These are phyloP conservation scores for Diarsia rubi DNA, from an alignment of 2,888 invertebrate genomes.

Conservation along the genomic window DNA sequence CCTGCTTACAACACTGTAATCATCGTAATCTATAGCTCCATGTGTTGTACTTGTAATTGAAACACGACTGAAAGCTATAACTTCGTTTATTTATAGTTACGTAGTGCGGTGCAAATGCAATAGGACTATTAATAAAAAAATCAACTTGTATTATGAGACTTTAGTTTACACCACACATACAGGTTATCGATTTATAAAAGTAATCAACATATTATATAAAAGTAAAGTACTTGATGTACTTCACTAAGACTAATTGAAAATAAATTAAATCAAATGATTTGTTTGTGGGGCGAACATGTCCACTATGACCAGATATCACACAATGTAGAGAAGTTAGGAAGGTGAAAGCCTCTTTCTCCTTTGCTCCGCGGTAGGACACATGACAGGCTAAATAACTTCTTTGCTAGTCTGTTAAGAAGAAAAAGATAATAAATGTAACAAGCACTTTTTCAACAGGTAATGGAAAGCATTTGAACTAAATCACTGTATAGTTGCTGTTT, in stretches of 20 bases:
- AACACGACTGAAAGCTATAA: neutral
- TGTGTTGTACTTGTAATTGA: slow-evolving; percentile 27
- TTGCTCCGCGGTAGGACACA: too few species aligned
- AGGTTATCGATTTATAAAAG: neutral
- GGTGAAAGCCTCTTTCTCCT: too few species aligned
- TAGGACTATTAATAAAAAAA: neutral
- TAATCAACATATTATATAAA: neutral
- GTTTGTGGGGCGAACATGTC: too few species aligned
- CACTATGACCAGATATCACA: too few species aligned
- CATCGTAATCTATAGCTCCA: slow-evolving; percentile 17
- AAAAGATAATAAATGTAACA: neutral
- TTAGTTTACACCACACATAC: neutral
- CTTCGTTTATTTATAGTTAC: neutral
- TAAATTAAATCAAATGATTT: too few species aligned
- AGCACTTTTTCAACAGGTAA: neutral
- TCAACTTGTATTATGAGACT: neutral
- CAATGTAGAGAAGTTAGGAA: too few species aligned
- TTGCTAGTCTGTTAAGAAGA: too few species aligned
- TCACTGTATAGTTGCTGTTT: neutral
- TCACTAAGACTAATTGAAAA: neutral
- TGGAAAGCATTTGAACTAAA: neutral
- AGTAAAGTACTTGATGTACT: neutral
- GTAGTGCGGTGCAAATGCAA: neutral
- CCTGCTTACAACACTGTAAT: slow-evolving; percentile 34
- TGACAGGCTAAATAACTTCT: too few species aligned